Conservation (phyloP, 2,888 invertebrate genomes). For the Baronia brevicornis region DNA sequence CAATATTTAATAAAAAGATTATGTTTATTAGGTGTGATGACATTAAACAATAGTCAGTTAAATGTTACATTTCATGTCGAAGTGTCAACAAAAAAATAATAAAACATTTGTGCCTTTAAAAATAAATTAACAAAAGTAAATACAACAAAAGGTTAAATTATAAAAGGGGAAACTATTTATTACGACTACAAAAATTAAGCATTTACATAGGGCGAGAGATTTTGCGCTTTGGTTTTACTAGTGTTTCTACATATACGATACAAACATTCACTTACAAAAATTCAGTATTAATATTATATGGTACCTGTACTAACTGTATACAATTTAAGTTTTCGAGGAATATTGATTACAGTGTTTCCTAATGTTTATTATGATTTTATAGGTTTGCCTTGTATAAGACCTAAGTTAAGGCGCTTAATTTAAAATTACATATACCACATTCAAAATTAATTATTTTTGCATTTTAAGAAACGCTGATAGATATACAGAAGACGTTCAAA, state of each 20-base stretch:
- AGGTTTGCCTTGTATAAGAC: too few species aligned
- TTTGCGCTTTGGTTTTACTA: constrained; percentile 31
- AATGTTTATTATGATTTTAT: too few species aligned
- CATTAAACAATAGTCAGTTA: constrained; percentile 66
- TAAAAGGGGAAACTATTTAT: constrained; percentile 28
- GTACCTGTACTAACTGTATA: too few species aligned
- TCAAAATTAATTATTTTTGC: too few species aligned
- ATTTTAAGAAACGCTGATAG: constrained; percentile 24
- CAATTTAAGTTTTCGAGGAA: too few species aligned
- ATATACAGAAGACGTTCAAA: constrained; percentile 11
- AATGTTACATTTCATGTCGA: constrained; percentile 62
- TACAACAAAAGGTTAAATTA: constrained; percentile 61
- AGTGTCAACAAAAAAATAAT: constrained; percentile 71
- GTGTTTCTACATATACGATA: constrained; percentile 17
- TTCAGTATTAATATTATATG: not conserved
- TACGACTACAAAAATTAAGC: constrained; percentile 48
- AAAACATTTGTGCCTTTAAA: constrained; percentile 70
- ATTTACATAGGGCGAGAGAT: constrained; percentile 63
- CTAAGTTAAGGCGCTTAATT: too few species aligned
- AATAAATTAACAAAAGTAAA: constrained; percentile 73
- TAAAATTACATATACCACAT: too few species aligned
- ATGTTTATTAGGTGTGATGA: constrained; percentile 71
- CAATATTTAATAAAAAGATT: constrained; percentile 47
- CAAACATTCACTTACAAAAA: constrained; percentile 12
- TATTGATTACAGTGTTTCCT: too few species aligned